These are phyloP conservation scores for Ophion ventricosus DNA, from an alignment of 2,888 invertebrate genomes.

Conservation along the genomic window DNA sequence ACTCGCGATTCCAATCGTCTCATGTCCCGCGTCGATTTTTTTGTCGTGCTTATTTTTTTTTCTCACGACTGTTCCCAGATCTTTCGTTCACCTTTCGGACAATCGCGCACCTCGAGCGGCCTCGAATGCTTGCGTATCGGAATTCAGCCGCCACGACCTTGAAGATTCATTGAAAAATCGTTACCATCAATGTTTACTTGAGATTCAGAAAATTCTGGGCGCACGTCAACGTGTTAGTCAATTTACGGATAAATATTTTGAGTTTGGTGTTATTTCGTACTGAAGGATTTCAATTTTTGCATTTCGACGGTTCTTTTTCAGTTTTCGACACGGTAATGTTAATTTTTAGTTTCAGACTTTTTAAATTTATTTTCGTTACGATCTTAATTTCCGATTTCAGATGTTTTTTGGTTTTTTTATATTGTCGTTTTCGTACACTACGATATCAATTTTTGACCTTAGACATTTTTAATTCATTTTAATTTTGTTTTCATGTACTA, in stretches of 20 bases:
- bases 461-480: not conserved
- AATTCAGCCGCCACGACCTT: constrained; percentile 43
- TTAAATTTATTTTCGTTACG: not conserved
- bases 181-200: not conserved
- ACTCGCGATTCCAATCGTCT: constrained; percentile 40
- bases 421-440: not conserved
- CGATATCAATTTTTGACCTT: not conserved
- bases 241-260: not conserved
- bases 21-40: constrained; percentile 43
- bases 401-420: not conserved
- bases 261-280: not conserved
- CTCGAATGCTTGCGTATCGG: not conserved
- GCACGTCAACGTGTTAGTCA: not conserved
- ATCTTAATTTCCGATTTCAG: not conserved
- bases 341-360: not conserved
- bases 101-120: not conserved
- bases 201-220: not conserved
- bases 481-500: not conserved
- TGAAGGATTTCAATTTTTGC: not conserved
- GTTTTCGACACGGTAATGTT: not conserved
- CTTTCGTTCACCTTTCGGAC: not conserved
- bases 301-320: not conserved
- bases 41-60: not conserved
- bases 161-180: constrained; percentile 25
- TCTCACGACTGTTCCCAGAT: not conserved